Base-by-base conservation (phyloP, 2,797 vertebrate species). In the Galagoides demidoff region DNA sequence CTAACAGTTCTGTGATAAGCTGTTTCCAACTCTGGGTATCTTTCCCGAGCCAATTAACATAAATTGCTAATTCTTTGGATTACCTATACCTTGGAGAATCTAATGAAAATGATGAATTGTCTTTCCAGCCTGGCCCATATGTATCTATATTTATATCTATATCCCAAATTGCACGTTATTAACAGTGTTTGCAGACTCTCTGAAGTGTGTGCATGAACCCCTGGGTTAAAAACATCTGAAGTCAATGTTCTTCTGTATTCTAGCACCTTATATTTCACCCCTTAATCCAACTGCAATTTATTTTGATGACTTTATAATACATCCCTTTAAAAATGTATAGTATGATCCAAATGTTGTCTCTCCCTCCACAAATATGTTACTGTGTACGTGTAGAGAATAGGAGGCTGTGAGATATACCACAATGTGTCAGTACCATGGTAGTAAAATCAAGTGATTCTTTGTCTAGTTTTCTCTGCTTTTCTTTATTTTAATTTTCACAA, bases 381-480 rank as follows among this genome's bases (percentile, higher is more conserved):
- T 78, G 31, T 39, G 27, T 0, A 1, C 9, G 8, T 59, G 55
- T 0, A 45, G 76, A 84, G 25, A 89, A 95, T 7, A 68, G 19
- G 61, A 88, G 13, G 20, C 71, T 74, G 64, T 7, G 49, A 43
- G 55, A 61, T 76, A 37, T 2, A 63, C 27, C 19, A 71, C 37
- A 88, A 84, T 61, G 68, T 31, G 89, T 85, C n/a, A 16, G 34
- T 22, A 85, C 87, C 70, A 61, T 76, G 52, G 20, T 37, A 13
- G 31, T 64, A 66, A 92, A 81, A 84, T 22, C 27, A 29, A 88
- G 45, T 37, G n/a, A 68, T 70, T 90, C 70, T 82, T 85, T 76
- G 52, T 89, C 49, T 76, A 34, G 55, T 94, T 83, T 27, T 52
- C 27, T 55, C 71, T 85, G 43, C 37, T 85, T 89, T 85, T 94